Evolutionary conservation across 2,888 invertebrate genomes (phyloP).

Genomic region (Perizoma affinitatum): DNA sequence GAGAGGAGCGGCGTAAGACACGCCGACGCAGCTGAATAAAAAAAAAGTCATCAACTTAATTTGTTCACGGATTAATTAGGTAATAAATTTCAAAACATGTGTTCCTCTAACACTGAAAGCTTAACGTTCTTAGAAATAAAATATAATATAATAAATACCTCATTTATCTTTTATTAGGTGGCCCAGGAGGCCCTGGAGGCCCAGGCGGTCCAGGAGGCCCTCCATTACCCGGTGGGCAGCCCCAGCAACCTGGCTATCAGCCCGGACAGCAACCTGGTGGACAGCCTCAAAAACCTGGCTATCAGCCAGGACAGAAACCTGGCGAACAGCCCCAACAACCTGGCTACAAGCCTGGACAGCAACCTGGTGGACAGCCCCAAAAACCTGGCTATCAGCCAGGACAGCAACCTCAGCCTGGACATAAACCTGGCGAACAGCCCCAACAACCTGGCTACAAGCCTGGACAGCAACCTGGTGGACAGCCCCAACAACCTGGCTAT

Average conservation of each 20-base stretch:
- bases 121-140: too few relatives aligned
- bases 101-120: too few relatives aligned
- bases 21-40: too few relatives aligned
- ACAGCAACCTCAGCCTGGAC: too few relatives aligned
- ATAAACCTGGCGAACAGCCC: conserved; percentile 42
- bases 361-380: conserved; percentile 42
- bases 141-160: neutral
- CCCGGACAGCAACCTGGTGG: conserved; percentile 41
- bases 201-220: conserved; percentile 23
- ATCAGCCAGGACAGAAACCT: conserved; percentile 30
- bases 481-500: conserved; percentile 42
- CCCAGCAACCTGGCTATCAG: conserved; percentile 31
- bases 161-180: neutral
- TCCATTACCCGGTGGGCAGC: conserved; percentile 29
- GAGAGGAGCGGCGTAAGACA: too few relatives aligned
- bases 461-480: conserved; percentile 41
- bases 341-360: conserved; percentile 40
- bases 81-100: too few relatives aligned
- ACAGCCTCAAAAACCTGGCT: conserved; percentile 41
- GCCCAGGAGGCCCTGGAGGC: conserved; percentile 17
- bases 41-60: too few relatives aligned
- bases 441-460: conserved; percentile 43
- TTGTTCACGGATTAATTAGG: too few relatives aligned
- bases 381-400: conserved; percentile 21
- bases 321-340: conserved; percentile 52